Conservation (phyloP, 35 echinoderm and acorn worm genomes). For the Patiria miniata region DNA sequence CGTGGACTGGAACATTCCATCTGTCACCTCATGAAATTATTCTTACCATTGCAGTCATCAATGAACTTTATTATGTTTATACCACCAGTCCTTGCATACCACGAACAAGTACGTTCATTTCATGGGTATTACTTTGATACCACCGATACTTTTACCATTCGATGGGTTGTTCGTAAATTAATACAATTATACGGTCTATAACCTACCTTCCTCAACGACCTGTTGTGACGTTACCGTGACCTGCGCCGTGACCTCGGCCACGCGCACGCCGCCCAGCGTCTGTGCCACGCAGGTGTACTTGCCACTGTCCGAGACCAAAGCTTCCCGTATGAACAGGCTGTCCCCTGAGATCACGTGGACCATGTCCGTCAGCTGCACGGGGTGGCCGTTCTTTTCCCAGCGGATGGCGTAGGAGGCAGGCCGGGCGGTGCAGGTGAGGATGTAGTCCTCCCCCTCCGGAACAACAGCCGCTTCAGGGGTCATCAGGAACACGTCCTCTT, state of each 20-base stretch:
- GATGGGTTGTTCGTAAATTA: no score
- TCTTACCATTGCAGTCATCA: no score
- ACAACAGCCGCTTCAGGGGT: slow-evolving; percentile 31
- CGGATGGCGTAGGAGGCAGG: slow-evolving; percentile 27
- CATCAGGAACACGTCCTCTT: slow-evolving; percentile 30
- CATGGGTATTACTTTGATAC: no score
- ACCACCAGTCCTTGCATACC: no score
- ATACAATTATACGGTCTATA: no score
- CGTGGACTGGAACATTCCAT: no score
- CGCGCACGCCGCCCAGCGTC: background rate
- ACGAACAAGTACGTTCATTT: no score
- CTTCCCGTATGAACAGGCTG: slow-evolving; percentile 48
- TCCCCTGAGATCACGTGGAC: slow-evolving; percentile 24
- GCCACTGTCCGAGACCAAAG: slow-evolving; percentile 31
- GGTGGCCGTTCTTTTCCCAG: slow-evolving; percentile 72
- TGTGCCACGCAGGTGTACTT: slow-evolving; percentile 62
- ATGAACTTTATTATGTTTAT: no score
- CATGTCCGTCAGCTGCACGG: slow-evolving; percentile 44
- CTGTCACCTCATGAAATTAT: no score
- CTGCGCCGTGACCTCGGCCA: slow-evolving; percentile 35
- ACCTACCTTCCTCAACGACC: slow-evolving; percentile 37
- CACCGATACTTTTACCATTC: no score
- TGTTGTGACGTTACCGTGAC: slow-evolving; percentile 17
- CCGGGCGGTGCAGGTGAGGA: slow-evolving; percentile 43
- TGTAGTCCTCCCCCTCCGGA: slow-evolving; percentile 24